phyloP scores from a whole-genome alignment of 2,797 vertebrate genomes.

The Alfaro cultratus region DNA sequence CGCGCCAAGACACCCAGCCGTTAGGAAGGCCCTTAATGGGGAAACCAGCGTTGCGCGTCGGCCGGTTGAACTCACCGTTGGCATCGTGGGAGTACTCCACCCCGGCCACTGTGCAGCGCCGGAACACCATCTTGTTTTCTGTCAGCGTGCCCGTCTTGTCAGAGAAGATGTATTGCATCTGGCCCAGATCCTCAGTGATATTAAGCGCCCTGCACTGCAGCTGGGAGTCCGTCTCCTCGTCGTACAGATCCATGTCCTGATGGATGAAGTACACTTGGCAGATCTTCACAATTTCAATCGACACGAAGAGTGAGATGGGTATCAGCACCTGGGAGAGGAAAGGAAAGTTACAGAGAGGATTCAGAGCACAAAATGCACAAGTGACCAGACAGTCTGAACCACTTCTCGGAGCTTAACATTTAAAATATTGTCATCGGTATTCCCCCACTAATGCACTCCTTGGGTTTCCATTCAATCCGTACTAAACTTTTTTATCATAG shows the following conservation, averaged over 20 bases:
- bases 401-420: background rate
- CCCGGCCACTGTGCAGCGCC: slow-evolving; percentile 94
- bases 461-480: too few relatives aligned
- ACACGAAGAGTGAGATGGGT: slow-evolving; percentile 98
- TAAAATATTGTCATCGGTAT: too few relatives aligned
- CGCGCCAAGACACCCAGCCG: slow-evolving; percentile 12
- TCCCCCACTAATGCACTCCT: too few relatives aligned
- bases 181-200: slow-evolving; percentile 97
- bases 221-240: slow-evolving; percentile 93
- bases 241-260: slow-evolving; percentile 93
- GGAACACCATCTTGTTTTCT: slow-evolving; percentile 99
- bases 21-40: slow-evolving; percentile 8
- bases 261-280: slow-evolving; percentile 98
- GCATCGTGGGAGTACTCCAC: slow-evolving; percentile 96
- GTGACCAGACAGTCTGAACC: background rate
- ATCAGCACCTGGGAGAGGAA: slow-evolving; percentile 88
- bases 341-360: slow-evolving; percentile 8
- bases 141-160: slow-evolving; percentile 98
- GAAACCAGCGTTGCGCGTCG: background rate
- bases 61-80: slow-evolving; percentile 84
- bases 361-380: background rate
- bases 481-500: too few relatives aligned
- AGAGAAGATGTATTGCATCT: slow-evolving; percentile 98
- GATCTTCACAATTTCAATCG: slow-evolving; percentile 98
- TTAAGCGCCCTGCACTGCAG: slow-evolving; percentile 96